Evolutionary conservation across 2,113 vertebrate genomes (phyloP).

Genomic region (Ochotona princeps): DNA sequence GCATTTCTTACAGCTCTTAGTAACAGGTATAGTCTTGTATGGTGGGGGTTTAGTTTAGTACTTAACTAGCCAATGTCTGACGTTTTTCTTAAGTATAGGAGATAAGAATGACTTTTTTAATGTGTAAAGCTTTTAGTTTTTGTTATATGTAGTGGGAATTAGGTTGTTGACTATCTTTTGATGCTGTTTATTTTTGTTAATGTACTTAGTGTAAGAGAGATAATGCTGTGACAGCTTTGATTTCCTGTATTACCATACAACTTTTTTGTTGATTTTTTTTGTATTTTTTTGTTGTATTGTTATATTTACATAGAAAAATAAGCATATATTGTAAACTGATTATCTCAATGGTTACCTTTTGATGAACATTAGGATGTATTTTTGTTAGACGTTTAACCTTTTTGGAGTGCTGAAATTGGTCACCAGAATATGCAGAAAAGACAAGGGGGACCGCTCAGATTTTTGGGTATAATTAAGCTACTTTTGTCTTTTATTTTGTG

Average conservation of each 20-base stretch:
- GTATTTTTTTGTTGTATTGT: too few relatives aligned
- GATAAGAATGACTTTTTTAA: constrained; percentile 44
- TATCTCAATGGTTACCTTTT: neutral
- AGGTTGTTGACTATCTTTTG: constrained; percentile 12
- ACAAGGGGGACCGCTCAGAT: constrained; percentile 56
- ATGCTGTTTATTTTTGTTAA: neutral
- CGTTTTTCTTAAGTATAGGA: constrained; percentile 35
- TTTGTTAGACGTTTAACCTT: constrained; percentile 26
- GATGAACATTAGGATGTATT: neutral
- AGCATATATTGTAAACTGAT: neutral
- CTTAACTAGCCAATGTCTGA: constrained; percentile 49
- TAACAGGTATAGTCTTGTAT: constrained; percentile 53
- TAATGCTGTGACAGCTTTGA: neutral
- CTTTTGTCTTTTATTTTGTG: constrained; percentile 53
- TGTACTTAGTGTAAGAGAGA: constrained; percentile 15
- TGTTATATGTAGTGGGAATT: neutral
- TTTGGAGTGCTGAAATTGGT: neutral
- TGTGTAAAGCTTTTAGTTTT: constrained; percentile 52
- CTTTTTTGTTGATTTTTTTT: too few relatives aligned
- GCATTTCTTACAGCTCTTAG: constrained; percentile 64
- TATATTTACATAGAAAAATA: constrained; percentile 2
- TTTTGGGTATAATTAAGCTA: constrained; percentile 52
- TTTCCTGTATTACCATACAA: neutral
- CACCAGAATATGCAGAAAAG: constrained; percentile 2
- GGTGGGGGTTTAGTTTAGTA: constrained; percentile 48